A percentile compares a stretch with the other conserved stretches of the same genome.
These are phyloP conservation scores for Platypus cylindrus DNA, from an alignment of 2,888 invertebrate genomes.

Conservation along the genomic window DNA sequence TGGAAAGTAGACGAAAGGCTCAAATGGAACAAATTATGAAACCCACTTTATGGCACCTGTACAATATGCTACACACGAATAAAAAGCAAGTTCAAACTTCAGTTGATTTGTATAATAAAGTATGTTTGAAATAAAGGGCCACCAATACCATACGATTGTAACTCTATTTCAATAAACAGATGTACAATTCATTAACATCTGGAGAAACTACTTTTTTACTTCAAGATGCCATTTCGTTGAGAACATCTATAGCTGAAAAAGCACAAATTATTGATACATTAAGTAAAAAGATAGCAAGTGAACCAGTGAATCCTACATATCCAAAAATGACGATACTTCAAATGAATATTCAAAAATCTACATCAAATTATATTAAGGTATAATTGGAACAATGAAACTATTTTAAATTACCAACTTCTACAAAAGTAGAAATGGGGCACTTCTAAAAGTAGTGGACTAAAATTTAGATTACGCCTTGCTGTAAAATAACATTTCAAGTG, in stretches of 20 bases:
- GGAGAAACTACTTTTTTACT: slow-evolving; percentile 87
- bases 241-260: slow-evolving; percentile 71
- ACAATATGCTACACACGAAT: slow-evolving; percentile 69
- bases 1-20: slow-evolving; percentile 64
- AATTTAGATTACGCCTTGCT: too few relatives aligned
- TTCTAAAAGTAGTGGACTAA: too few relatives aligned
- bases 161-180: slow-evolving; percentile 36
- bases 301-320: slow-evolving; percentile 41
- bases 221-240: slow-evolving; percentile 69
- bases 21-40: slow-evolving; percentile 72
- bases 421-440: too few relatives aligned
- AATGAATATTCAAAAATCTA: slow-evolving; percentile 62
- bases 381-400: neutral
- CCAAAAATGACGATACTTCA: slow-evolving; percentile 53
- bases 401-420: neutral
- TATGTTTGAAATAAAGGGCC: slow-evolving; percentile 7
- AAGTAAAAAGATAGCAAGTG: slow-evolving; percentile 63
- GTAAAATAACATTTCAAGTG: too few relatives aligned
- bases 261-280: slow-evolving; percentile 77
- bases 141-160: neutral
- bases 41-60: slow-evolving; percentile 67
- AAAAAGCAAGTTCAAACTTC: slow-evolving; percentile 55
- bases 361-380: slow-evolving; percentile 68
- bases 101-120: slow-evolving; percentile 43
- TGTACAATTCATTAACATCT: slow-evolving; percentile 53